Percentiles rank a stretch among this genome's conserved stretches.
phyloP scores from a whole-genome alignment of 1,140 invertebrate genomes.

The Sycobia sp. region DNA sequence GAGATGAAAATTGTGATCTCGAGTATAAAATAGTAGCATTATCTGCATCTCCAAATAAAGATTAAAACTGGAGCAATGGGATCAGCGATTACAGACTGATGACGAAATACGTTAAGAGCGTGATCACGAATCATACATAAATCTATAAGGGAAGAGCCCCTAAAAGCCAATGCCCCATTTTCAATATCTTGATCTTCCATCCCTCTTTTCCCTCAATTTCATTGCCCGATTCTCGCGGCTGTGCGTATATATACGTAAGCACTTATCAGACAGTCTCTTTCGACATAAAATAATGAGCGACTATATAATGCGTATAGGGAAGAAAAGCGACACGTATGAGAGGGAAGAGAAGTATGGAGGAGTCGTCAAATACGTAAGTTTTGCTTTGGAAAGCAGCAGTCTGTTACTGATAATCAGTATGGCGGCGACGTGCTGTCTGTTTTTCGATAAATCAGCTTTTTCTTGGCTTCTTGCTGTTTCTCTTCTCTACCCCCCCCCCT shows the following conservation, averaged over 20 bases:
- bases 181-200: background rate
- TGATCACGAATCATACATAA: no score
- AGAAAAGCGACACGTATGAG: no score
- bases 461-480: background rate
- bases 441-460: constrained; percentile 32
- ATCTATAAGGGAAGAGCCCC: background rate
- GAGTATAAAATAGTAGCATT: no score
- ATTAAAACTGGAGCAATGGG: no score
- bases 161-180: constrained; percentile 10
- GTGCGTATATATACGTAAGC: background rate
- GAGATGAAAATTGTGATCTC: no score
- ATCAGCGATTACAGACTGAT: no score
- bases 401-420: constrained; percentile 22
- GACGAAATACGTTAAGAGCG: no score
- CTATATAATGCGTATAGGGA: background rate
- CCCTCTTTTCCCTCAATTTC: background rate
- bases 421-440: constrained; percentile 34
- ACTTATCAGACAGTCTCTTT: constrained; percentile 18
- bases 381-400: constrained; percentile 28
- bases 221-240: no score
- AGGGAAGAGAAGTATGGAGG: no score
- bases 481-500: background rate
- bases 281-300: constrained; percentile 16
- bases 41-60: no score
- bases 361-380: no score